Conservation (phyloP, 2,797 vertebrate genomes). For the Galago senegalensis region DNA sequence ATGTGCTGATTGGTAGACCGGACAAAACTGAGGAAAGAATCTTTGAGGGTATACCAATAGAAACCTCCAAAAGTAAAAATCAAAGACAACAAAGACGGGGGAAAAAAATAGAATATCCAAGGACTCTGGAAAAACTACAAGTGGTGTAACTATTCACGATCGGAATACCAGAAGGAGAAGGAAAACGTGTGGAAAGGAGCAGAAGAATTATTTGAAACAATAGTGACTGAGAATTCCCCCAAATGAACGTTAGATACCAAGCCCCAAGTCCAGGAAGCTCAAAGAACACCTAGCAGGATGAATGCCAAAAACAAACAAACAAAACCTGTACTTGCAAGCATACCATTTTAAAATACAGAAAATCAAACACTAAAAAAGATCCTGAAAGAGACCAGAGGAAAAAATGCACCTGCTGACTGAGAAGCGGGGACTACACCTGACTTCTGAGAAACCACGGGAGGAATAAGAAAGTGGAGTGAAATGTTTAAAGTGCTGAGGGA, state of each 20-base stretch:
- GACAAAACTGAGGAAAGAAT: neutral
- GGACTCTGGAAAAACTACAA: neutral
- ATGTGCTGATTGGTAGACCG: neutral
- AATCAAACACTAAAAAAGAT: neutral
- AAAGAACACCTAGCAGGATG: neutral
- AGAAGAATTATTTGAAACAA: neutral
- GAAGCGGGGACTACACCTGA: neutral
- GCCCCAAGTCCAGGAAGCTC: neutral
- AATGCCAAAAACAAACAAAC: neutral
- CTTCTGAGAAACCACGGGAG: neutral
- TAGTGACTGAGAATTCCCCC: neutral
- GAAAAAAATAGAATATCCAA: neutral
- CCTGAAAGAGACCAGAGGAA: neutral
- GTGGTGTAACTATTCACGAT: neutral
- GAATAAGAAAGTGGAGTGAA: neutral
- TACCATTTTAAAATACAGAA: neutral
- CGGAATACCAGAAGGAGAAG: neutral
- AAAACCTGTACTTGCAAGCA: neutral
- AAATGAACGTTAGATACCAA: neutral
- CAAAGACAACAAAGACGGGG: neutral
- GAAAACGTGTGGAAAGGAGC: neutral
- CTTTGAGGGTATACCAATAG: neutral
- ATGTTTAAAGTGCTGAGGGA: neutral
- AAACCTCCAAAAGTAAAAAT: neutral
- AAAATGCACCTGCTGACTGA: too few relatives aligned